phyloP scores from a whole-genome alignment of 2,888 invertebrate species.

The Morpho helenor region DNA sequence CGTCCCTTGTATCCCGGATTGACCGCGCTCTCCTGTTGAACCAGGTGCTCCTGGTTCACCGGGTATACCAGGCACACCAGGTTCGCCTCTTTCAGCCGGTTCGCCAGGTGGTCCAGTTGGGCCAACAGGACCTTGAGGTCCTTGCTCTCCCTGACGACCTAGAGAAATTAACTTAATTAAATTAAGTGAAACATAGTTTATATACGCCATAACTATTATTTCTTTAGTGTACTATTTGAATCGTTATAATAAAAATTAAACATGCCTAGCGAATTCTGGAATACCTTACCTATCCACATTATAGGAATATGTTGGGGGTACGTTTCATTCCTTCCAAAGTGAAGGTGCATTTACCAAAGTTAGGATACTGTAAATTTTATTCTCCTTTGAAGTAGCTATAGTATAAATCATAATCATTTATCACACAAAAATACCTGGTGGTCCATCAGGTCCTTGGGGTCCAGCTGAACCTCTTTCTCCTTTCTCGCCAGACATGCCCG shows the following conservation, averaged over 20 bases:
- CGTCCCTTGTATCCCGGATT: conserved; percentile 83
- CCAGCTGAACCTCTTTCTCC: conserved; percentile 87
- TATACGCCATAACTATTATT: too few species aligned
- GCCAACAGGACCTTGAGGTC: conserved; percentile 86
- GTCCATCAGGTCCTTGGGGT: conserved; percentile 86
- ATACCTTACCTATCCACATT: too few species aligned
- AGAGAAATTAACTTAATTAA: neutral
- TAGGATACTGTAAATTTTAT: too few species aligned
- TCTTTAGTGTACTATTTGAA: too few species aligned
- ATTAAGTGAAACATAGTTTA: too few species aligned
- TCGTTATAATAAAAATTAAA: too few species aligned
- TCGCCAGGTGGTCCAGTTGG: conserved; percentile 89
- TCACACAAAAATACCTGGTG: conserved; percentile 73
- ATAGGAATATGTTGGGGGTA: too few species aligned
- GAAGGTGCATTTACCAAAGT: too few species aligned
- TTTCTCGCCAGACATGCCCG: conserved; percentile 85
- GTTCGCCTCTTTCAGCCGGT: conserved; percentile 88
- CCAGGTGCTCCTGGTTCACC: conserved; percentile 88
- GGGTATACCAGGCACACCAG: conserved; percentile 84
- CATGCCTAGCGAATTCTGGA: too few species aligned
- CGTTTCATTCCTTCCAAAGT: too few species aligned
- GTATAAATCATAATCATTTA: neutral
- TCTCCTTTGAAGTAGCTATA: too few species aligned
- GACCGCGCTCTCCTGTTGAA: conserved; percentile 86
- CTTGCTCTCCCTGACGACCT: conserved; percentile 87